A percentile compares a stretch with the other conserved stretches of the same genome.
phyloP scores from a whole-genome alignment of 1,140 invertebrate species.

The Zaprionus lachaisei region DNA sequence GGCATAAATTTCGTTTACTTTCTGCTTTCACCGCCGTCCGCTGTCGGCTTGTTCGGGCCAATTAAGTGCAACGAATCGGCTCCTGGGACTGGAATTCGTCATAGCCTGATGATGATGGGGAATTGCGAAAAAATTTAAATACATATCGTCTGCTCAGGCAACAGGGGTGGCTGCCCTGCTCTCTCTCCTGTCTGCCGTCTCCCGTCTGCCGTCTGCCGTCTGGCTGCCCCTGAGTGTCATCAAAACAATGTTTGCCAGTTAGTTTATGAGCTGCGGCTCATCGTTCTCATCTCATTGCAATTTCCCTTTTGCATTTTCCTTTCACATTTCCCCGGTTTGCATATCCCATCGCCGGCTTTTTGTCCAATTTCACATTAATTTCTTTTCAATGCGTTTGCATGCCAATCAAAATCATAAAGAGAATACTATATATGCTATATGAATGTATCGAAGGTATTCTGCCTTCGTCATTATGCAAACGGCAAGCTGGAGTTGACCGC shows the following conservation, averaged over 20 bases:
- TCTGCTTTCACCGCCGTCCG: slow-evolving; percentile 43
- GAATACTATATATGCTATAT: slow-evolving; percentile 2
- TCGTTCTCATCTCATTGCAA: slow-evolving; percentile 49
- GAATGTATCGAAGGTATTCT: slow-evolving; percentile 1
- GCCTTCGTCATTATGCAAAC: slow-evolving; percentile 59
- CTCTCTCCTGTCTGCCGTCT: not conserved
- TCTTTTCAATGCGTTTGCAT: slow-evolving; percentile 63
- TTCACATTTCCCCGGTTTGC: slow-evolving; percentile 28
- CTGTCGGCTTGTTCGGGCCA: slow-evolving; percentile 39
- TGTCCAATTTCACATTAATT: slow-evolving; percentile 78
- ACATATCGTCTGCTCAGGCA: slow-evolving; percentile 46
- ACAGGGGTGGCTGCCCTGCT: slow-evolving; percentile 37
- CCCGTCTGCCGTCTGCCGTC: not conserved
- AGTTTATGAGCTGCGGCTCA: slow-evolving; percentile 78
- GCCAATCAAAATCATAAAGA: slow-evolving; percentile 41
- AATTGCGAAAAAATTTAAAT: slow-evolving; percentile 74
- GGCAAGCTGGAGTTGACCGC: slow-evolving; percentile 68
- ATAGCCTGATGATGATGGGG: slow-evolving; percentile 55
- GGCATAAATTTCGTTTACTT: slow-evolving; percentile 74
- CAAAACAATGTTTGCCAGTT: slow-evolving; percentile 79
- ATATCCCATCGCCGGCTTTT: slow-evolving; percentile 16
- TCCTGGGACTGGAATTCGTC: slow-evolving; percentile 57
- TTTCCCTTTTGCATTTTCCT: slow-evolving; percentile 58
- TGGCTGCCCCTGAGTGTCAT: slow-evolving; percentile 75
- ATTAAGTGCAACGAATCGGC: slow-evolving; percentile 78